A percentile compares a stretch with the other conserved stretches of the same genome.
These are phyloP conservation scores for Baccha elongata DNA, from an alignment of 2,888 invertebrate species.

Conservation along the genomic window DNA sequence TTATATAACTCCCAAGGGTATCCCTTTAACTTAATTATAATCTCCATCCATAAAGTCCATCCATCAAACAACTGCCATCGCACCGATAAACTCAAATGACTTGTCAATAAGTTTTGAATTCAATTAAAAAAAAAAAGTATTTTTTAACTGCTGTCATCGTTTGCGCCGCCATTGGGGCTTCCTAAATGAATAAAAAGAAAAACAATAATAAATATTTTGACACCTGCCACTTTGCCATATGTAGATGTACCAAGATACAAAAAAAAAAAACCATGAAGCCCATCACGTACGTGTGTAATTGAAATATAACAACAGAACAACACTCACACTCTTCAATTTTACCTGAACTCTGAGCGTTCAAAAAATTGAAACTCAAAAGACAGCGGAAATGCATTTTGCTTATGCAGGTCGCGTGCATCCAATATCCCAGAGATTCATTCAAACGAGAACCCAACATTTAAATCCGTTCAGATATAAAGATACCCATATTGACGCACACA, in stretches of 20 bases:
- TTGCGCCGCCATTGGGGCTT: constrained; percentile 51
- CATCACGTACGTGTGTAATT: constrained; percentile 69
- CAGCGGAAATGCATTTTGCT: constrained; percentile 72
- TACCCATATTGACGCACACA: constrained; percentile 3
- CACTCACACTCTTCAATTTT: constrained; percentile 19
- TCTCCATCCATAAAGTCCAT: constrained; percentile 16
- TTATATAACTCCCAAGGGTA: neutral
- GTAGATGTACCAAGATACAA: constrained; percentile 68
- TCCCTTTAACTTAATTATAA: constrained; percentile 20
- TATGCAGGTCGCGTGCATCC: constrained; percentile 73
- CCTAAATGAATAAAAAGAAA: constrained; percentile 30
- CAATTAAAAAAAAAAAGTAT: constrained; percentile 56
- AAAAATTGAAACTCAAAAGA: constrained; percentile 59
- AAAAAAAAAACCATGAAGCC: constrained; percentile 55
- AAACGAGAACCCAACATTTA: constrained; percentile 64
- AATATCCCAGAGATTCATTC: constrained; percentile 59
- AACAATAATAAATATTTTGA: constrained; percentile 62
- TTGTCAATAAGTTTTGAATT: constrained; percentile 58
- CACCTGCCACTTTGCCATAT: constrained; percentile 70
- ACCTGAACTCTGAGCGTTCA: constrained; percentile 21
- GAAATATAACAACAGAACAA: constrained; percentile 64
- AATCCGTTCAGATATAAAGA: constrained; percentile 36
- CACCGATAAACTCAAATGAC: constrained; percentile 54
- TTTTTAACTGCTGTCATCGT: constrained; percentile 58
- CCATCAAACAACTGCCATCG: constrained; percentile 61